Evolutionary conservation across 1,140 invertebrate genomes (phyloP).

Genomic region (Scylla paramamosain): DNA sequence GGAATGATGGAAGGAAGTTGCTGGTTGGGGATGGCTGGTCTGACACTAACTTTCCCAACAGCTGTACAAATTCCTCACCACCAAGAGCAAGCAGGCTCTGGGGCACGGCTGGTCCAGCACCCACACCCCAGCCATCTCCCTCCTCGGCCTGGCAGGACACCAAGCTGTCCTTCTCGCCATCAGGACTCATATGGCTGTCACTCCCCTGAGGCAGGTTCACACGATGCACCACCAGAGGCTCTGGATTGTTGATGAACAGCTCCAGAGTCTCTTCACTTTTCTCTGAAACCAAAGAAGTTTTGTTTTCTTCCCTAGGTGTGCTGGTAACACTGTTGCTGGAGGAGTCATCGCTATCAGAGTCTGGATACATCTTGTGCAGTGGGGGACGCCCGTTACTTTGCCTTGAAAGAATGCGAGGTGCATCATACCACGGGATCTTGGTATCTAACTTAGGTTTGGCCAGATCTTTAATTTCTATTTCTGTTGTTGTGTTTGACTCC

Average conservation of each 20-base stretch:
- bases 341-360: conserved; percentile 62
- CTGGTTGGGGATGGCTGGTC: neutral
- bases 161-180: neutral
- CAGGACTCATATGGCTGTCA: neutral
- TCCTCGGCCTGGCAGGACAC: neutral
- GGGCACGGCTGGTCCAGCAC: conserved; percentile 2
- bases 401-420: conserved; percentile 16
- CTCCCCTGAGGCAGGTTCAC: neutral
- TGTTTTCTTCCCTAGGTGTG: neutral
- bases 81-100: conserved; percentile 39
- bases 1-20: neutral
- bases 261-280: conserved; percentile 47
- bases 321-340: conserved; percentile 46
- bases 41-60: conserved; percentile 33
- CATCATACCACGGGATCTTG: neutral
- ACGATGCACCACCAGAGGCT: conserved; percentile 40
- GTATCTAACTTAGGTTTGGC: neutral
- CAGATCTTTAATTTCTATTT: too few species aligned
- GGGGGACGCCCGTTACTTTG: neutral
- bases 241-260: conserved; percentile 65
- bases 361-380: conserved; percentile 70
- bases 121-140: conserved; percentile 51
- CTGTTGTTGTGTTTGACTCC: neutral
- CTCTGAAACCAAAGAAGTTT: neutral
- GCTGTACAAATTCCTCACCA: conserved; percentile 55